Percentiles rank a stretch among this genome's conserved stretches.
Evolutionary conservation across 2,888 invertebrate species (phyloP).

Genomic region (Saturnia pavonia): DNA sequence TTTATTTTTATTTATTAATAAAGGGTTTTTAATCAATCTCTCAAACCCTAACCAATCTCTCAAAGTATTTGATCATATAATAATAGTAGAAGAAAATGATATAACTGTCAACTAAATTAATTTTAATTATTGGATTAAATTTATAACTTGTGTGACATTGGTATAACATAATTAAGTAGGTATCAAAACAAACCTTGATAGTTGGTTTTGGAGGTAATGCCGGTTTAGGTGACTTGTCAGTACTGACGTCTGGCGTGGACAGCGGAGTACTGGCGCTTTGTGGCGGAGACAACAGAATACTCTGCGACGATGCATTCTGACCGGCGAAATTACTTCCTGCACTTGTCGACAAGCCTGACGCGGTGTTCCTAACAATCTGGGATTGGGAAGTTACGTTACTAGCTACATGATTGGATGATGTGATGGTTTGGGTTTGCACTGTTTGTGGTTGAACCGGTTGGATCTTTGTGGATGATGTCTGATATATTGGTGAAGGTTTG

Average conservation of each 20-base stretch:
- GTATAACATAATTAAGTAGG: not conserved
- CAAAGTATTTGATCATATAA: no score
- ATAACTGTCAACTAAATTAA: not conserved
- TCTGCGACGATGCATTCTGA: slow-evolving; percentile 68
- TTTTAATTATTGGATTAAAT: not conserved
- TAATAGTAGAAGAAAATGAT: no score
- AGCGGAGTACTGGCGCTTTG: slow-evolving; percentile 83
- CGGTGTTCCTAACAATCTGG: slow-evolving; percentile 78
- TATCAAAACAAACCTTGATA: slow-evolving; percentile 70
- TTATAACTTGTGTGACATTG: not conserved
- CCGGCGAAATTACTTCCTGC: slow-evolving; percentile 69
- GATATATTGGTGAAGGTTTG: slow-evolving; percentile 89
- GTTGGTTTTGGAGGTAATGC: slow-evolving; percentile 93
- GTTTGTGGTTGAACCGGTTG: slow-evolving; percentile 91
- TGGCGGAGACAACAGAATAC: slow-evolving; percentile 81
- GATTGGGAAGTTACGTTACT: slow-evolving; percentile 76
- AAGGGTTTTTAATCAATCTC: no score
- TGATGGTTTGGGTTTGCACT: slow-evolving; percentile 76
- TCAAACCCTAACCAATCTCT: no score
- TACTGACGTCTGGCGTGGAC: slow-evolving; percentile 78
- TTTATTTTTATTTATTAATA: no score
- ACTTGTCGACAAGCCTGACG: slow-evolving; percentile 75
- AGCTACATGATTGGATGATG: slow-evolving; percentile 71
- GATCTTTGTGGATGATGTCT: slow-evolving; percentile 90
- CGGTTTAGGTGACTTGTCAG: slow-evolving; percentile 85